Evolutionary conservation across 2,113 vertebrate species (phyloP).

Genomic region (Dromaius novaehollandiae): DNA sequence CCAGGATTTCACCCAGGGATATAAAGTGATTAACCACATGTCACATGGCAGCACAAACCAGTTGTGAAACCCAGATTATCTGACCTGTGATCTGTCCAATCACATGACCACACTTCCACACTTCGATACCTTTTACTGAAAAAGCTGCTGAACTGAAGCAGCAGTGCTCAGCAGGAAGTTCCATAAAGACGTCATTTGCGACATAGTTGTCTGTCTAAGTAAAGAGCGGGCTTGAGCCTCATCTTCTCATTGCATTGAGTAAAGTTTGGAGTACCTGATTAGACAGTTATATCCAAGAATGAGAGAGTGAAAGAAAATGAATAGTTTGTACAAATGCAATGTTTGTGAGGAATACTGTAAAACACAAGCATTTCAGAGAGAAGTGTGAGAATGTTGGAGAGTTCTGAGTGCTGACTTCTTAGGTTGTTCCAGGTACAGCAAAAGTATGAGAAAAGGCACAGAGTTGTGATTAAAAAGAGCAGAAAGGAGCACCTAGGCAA

Average conservation of each 20-base stretch:
- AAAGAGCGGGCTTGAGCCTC: neutral
- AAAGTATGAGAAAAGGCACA: neutral
- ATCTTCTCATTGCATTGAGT: neutral
- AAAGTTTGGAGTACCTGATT: neutral
- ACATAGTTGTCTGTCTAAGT: neutral
- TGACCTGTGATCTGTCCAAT: neutral
- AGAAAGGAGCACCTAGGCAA: neutral
- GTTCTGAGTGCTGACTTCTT: neutral
- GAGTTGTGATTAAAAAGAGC: neutral
- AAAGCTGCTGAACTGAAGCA: neutral
- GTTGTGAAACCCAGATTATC: neutral
- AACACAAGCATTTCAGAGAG: neutral
- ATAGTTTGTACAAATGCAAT: accelerated
- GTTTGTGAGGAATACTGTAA: neutral
- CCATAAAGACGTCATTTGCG: neutral
- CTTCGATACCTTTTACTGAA: neutral
- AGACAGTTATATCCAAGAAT: neutral
- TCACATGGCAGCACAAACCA: neutral
- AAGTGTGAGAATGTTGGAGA: neutral
- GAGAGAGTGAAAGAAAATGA: neutral
- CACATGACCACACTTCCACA: accelerated
- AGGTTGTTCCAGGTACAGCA: neutral
- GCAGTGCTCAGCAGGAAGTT: neutral
- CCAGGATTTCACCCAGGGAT: neutral
- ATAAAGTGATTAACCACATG: neutral